Evolutionary conservation across 1,140 invertebrate genomes (phyloP).

Genomic region (Scaptomyza pallida): DNA sequence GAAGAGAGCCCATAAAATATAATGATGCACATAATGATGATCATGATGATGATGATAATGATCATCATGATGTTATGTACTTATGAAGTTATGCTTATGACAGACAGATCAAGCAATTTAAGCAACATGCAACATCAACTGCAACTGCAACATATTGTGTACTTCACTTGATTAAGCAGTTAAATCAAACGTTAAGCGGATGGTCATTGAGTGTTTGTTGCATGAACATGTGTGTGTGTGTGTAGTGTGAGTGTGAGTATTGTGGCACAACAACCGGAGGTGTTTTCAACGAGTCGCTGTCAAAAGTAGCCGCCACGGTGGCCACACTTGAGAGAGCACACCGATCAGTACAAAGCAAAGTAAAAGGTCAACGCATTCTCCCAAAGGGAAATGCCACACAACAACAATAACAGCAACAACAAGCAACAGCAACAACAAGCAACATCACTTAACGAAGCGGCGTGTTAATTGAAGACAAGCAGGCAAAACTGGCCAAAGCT

Average conservation of each 20-base stretch:
- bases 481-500: constrained; percentile 47
- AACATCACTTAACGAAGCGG: constrained; percentile 62
- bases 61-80: constrained; percentile 12
- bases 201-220: constrained; percentile 5
- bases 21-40: constrained; percentile 17
- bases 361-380: constrained; percentile 77
- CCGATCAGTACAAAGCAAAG: constrained; percentile 15
- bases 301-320: constrained; percentile 70
- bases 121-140: constrained; percentile 55
- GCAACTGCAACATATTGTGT: constrained; percentile 19
- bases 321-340: constrained; percentile 78
- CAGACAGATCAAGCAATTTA: constrained; percentile 67
- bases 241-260: neutral
- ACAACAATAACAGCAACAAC: constrained; percentile 44
- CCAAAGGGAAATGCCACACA: constrained; percentile 79
- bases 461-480: constrained; percentile 79
- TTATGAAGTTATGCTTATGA: constrained; percentile 44
- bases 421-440: constrained; percentile 40
- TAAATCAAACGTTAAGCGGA: constrained; percentile 59
- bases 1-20: constrained; percentile 21
- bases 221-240: neutral
- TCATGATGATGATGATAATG: neutral
- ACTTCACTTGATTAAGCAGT: constrained; percentile 75
- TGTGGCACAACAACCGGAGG: constrained; percentile 40
- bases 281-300: constrained; percentile 61